A percentile compares a stretch with the other conserved stretches of the same genome.
Conservation (phyloP, 2,797 vertebrate species). For the Myotis vivesi region DNA sequence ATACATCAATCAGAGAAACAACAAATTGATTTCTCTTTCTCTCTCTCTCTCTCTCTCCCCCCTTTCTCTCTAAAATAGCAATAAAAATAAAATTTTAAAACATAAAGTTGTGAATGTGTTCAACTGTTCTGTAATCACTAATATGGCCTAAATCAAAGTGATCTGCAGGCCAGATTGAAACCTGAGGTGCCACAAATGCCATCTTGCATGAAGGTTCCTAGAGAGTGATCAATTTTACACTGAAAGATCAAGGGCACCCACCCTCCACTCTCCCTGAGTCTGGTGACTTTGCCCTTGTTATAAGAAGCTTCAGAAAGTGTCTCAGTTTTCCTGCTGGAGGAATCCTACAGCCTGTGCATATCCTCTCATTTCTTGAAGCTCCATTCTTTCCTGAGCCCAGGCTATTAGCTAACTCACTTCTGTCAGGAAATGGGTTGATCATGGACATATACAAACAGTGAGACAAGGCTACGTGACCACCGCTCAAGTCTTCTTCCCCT, state of each 20-base stretch:
- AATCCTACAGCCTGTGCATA: not conserved
- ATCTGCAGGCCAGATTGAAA: not conserved
- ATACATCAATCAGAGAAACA: not conserved
- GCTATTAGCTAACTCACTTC: slow-evolving; percentile 60
- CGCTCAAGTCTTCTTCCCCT: slow-evolving; percentile 4
- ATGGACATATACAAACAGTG: not conserved
- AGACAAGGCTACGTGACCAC: slow-evolving; percentile 55
- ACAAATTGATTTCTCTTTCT: not conserved
- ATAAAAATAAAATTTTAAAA: not conserved
- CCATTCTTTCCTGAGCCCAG: not conserved
- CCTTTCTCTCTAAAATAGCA: not conserved
- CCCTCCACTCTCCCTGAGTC: not conserved
- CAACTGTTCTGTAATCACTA: not conserved
- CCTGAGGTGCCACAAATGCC: not conserved
- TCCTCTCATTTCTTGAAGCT: not conserved
- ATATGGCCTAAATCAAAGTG: not conserved
- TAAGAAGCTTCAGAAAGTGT: not conserved
- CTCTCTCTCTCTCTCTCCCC: not conserved
- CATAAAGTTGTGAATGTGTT: not conserved
- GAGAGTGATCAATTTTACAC: not conserved
- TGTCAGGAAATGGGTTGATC: slow-evolving; percentile 70
- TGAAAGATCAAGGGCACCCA: not conserved
- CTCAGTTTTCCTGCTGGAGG: not conserved
- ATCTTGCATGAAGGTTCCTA: not conserved
- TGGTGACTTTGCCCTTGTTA: not conserved